Base-by-base conservation (phyloP, 2,888 invertebrate genomes). In the Yponomeuta cagnagella region DNA sequence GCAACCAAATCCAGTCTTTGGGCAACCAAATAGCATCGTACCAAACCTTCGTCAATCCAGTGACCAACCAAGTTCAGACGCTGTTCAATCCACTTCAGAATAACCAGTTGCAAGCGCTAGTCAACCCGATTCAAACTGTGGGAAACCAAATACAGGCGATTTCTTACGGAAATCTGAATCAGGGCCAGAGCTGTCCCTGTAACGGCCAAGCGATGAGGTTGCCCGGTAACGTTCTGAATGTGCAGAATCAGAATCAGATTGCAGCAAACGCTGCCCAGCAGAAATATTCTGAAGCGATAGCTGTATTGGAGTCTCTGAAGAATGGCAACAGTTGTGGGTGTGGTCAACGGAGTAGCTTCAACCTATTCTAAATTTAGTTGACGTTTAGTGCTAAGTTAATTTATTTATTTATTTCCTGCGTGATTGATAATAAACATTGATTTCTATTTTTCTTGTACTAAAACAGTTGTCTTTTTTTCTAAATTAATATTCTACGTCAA, bases 321-420 rank as follows among this genome's bases (percentile, higher is more conserved):
- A 33, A 33, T 48, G 33, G 43, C 15, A 37, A 33, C n/a, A 68
- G 37, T 10, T 68, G 68, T 68, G 68, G 68, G 4, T 68, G 68
- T 65, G 65, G 65, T 10, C 68, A 48, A 12, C 31, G 48, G n/a
- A 68, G 12, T 68, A 48, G 10, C 5, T 37, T 68, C 33, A 33
- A 37, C 10, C 33, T 68, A 33, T 68, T 68, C 33, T 10, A 37
- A 23, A n/a, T 66, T 1, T 65, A 30, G 10, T 30, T 12, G 6
- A 33, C 12, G 65, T 33, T 30, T 31, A 12, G 30, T 30, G 12
- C 31, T 30, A 31, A 65, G 30, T 65, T 64, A 65, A 65, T 65
- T 65, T 33, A 65, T 65, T 52, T 15, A 52, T 52, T 52, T 52
- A 52, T 52, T 15, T 52, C 52, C 0, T 15, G 15, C 12, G 52